phyloP scores from a whole-genome alignment of 2,797 vertebrate species.

The Synaphobranchus kaupii region DNA sequence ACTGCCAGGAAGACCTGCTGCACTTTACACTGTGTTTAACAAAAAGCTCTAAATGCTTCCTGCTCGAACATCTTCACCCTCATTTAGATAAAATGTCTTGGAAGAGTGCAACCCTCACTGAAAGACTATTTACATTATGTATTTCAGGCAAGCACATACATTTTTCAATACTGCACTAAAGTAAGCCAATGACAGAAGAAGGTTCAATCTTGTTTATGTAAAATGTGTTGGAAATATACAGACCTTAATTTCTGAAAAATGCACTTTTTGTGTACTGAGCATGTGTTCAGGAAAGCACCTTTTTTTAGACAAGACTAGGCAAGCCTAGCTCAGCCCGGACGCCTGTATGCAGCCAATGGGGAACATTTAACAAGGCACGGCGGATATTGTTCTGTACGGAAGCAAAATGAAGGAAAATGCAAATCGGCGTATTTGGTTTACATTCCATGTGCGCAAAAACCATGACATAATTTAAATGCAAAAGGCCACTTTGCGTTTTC shows the following conservation, averaged over 20 bases:
- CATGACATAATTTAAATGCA: too few relatives aligned
- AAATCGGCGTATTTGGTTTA: too few relatives aligned
- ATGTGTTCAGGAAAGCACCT: not conserved
- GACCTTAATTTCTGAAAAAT: not conserved
- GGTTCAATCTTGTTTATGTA: not conserved
- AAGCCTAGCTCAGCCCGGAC: too few relatives aligned
- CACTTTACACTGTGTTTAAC: not conserved
- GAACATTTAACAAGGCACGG: too few relatives aligned
- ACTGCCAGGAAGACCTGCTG: not conserved
- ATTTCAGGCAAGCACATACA: not conserved
- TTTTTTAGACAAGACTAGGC: not conserved
- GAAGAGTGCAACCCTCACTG: not conserved
- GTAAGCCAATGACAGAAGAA: not conserved
- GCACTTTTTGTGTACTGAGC: not conserved
- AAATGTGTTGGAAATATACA: not conserved
- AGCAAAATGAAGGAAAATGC: too few relatives aligned
- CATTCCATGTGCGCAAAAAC: too few relatives aligned
- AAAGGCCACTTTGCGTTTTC: too few relatives aligned
- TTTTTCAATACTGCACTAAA: not conserved
- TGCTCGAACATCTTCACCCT: not conserved
- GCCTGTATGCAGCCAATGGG: too few relatives aligned
- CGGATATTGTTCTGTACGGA: too few relatives aligned
- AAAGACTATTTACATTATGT: not conserved
- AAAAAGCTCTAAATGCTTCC: not conserved
- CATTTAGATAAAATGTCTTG: not conserved